phyloP scores from a whole-genome alignment of 1,140 invertebrate genomes.

The Gerris buenoi region DNA sequence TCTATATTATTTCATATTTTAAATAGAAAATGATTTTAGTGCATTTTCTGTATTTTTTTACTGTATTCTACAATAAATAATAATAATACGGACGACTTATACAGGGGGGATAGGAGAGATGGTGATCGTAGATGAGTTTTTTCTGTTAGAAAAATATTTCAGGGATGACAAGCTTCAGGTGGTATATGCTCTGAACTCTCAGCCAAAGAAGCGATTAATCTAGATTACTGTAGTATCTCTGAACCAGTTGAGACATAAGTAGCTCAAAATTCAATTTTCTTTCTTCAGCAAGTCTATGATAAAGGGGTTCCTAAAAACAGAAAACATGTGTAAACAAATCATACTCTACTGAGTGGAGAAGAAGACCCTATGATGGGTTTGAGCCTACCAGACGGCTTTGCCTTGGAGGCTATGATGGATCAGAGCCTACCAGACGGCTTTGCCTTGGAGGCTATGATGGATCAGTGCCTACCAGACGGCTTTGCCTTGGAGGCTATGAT shows the following conservation, averaged over 20 bases:
- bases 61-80: too few species aligned
- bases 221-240: slow-evolving; percentile 5
- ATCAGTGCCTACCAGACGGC: not conserved
- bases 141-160: too few species aligned
- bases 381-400: not conserved
- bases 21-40: too few species aligned
- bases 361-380: not conserved
- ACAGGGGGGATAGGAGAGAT: too few species aligned
- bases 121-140: too few species aligned
- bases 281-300: not conserved
- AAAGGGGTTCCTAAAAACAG: not conserved
- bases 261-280: not conserved
- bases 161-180: too few species aligned
- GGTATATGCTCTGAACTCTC: too few species aligned
- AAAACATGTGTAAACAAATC: not conserved
- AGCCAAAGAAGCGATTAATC: too few species aligned
- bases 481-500: not conserved
- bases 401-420: not conserved
- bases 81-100: too few species aligned
- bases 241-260: slow-evolving; percentile 7
- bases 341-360: not conserved
- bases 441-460: not conserved
- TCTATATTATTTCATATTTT: too few species aligned
- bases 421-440: not conserved
- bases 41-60: too few species aligned